Base-by-base conservation (phyloP, 2,888 invertebrate genomes). In the Allygus modestus region DNA sequence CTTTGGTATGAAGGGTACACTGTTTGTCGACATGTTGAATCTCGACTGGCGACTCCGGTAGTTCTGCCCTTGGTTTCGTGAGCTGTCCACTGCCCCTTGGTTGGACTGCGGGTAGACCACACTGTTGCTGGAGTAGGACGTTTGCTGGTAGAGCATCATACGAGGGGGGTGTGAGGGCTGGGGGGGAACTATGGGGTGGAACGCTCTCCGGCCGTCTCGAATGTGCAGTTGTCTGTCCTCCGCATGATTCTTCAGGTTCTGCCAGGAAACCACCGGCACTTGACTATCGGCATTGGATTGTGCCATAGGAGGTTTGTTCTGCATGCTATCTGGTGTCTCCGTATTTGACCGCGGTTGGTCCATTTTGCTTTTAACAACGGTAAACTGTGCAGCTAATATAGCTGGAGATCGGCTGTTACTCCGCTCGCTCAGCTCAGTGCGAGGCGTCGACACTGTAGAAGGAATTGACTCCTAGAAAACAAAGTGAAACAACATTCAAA, bases 1-100 rank as follows among this genome's bases (percentile, higher is more conserved):
- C 61, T 83, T 83, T 83, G 83, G 83, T 75, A 83, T 58, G 61
- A 75, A 83, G n/a, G 83, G 83, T 26, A 83, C 28, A 41, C 31
- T 83, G 41, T 37, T 83, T 58, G 79, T 7, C 1, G 75, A 77
- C 17, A 77, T 41, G 17, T 46, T 58, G n/a, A 4, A 31, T 31
- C 51, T 23, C 23, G 23, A 9, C 51, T 9, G 51, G 15, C 79
- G 79, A 33, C 58, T 51, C 23, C 79, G 1, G n/a, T 20, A 33
- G 37, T 79, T 79, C 33, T 28, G 79, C 28, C 51, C 46, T 51
- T 79, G 79, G 58, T 37, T 58, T 11, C 58, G 58, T 15, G 51
- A 58, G n/a, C 31, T 37, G 7, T 54, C 58, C 1, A 7, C 75
- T 75, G 41, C 1, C 9, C 1, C 23, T 54, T 77, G 77, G 4